These are phyloP conservation scores for Leptopterna dolabrata DNA, from an alignment of 2,888 invertebrate species.

Conservation along the genomic window DNA sequence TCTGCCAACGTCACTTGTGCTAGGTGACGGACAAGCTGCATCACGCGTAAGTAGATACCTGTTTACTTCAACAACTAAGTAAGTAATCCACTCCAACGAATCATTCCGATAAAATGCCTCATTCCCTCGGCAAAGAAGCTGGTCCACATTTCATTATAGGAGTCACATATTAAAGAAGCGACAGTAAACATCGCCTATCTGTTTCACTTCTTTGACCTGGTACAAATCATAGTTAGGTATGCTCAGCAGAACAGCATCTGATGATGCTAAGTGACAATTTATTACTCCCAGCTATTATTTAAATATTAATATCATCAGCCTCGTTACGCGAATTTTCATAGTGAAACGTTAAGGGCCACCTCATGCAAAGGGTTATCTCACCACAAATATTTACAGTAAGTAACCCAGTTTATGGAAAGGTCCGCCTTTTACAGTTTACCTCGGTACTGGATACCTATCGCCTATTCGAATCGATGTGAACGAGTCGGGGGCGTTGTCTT, in stretches of 20 bases:
- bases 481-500: neutral
- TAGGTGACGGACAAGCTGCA: too few relatives aligned
- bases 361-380: neutral
- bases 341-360: neutral
- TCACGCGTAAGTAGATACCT: too few relatives aligned
- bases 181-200: too few relatives aligned
- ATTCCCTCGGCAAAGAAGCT: too few relatives aligned
- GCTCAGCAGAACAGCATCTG: neutral
- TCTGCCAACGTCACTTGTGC: too few relatives aligned
- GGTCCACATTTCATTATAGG: too few relatives aligned
- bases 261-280: neutral
- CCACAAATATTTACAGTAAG: conserved; percentile 10
- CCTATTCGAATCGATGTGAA: neutral
- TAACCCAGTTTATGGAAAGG: conserved; percentile 1
- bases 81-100: too few relatives aligned
- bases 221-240: too few relatives aligned
- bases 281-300: neutral
- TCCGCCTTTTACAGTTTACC: neutral
- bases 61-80: too few relatives aligned
- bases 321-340: neutral
- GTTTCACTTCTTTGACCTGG: too few relatives aligned
- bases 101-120: too few relatives aligned
- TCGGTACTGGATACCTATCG: neutral
- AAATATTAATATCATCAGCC: neutral
- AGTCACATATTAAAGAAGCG: too few relatives aligned